Evolutionary conservation across 1,140 invertebrate species (phyloP).

Genomic region (Drosophila ficusphila): DNA sequence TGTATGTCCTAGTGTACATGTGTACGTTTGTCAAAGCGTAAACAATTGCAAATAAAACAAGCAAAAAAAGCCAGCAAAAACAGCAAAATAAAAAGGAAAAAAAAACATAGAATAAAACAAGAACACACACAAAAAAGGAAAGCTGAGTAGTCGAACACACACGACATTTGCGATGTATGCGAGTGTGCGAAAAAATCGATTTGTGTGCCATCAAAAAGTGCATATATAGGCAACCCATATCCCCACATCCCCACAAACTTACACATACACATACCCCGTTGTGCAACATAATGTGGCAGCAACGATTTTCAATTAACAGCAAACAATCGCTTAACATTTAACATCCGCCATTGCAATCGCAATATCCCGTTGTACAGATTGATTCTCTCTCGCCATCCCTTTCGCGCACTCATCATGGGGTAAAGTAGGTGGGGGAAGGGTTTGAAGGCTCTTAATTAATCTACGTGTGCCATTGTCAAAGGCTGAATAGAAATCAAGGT

Average conservation of each 20-base stretch:
- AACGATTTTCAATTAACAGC: slow-evolving; percentile 68
- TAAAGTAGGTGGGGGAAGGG: not conserved
- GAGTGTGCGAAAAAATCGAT: slow-evolving; percentile 71
- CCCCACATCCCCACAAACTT: not conserved
- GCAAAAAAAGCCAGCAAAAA: slow-evolving; percentile 14
- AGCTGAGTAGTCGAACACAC: slow-evolving; percentile 22
- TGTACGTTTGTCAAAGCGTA: slow-evolving; percentile 73
- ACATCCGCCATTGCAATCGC: slow-evolving; percentile 47
- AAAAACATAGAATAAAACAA: slow-evolving; percentile 22
- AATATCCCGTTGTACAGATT: slow-evolving; percentile 53
- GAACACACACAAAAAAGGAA: slow-evolving; percentile 8
- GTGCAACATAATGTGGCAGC: slow-evolving; percentile 72
- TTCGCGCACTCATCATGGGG: not conserved
- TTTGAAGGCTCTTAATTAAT: slow-evolving; percentile 38
- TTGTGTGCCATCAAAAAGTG: slow-evolving; percentile 80
- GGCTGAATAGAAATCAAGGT: slow-evolving; percentile 42
- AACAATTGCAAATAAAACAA: slow-evolving; percentile 76
- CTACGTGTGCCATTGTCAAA: slow-evolving; percentile 45
- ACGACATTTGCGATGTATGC: slow-evolving; percentile 34
- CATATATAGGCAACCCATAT: slow-evolving; percentile 47
- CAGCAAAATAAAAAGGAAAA: slow-evolving; percentile 5
- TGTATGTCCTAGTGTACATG: slow-evolving; percentile 21
- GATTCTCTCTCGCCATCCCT: slow-evolving; percentile 21
- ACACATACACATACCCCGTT: slow-evolving; percentile 27
- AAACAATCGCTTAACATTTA: slow-evolving; percentile 56